Evolutionary conservation across 2,113 vertebrate species (phyloP).

Genomic region (Neodontobutis hainanensis): DNA sequence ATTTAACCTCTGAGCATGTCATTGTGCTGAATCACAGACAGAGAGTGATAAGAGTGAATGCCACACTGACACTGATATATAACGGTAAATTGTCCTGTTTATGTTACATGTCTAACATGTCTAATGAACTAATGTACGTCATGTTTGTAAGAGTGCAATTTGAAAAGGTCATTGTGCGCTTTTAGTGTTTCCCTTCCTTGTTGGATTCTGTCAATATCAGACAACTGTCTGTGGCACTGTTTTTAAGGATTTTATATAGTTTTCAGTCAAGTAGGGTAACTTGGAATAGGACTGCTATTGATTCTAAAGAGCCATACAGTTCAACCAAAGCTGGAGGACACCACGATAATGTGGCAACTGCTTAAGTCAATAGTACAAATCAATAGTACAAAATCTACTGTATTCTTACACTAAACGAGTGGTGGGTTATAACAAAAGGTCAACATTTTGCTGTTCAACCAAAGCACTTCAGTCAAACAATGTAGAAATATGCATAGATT

Average conservation of each 20-base stretch:
- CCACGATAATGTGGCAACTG: constrained; percentile 19
- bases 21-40: constrained; percentile 32
- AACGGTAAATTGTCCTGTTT: not conserved
- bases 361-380: not conserved
- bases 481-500: constrained; percentile 1
- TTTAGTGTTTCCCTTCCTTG: not conserved
- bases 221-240: not conserved
- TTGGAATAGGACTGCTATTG: not conserved
- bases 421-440: not conserved
- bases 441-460: not conserved
- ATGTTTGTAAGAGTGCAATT: constrained; percentile 6
- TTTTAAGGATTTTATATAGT: not conserved
- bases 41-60: constrained; percentile 13
- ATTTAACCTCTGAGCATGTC: constrained; percentile 26
- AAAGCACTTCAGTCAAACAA: not conserved
- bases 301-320: not conserved
- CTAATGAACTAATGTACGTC: not conserved
- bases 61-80: not conserved
- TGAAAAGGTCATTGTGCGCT: constrained; percentile 8
- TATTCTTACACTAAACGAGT: not conserved
- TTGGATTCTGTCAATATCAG: constrained; percentile 9
- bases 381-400: not conserved
- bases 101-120: constrained; percentile 23
- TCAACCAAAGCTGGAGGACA: not conserved
- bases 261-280: not conserved